These are phyloP conservation scores for Sebastolobus alascanus DNA, from an alignment of 2,797 vertebrate genomes.

Conservation along the genomic window DNA sequence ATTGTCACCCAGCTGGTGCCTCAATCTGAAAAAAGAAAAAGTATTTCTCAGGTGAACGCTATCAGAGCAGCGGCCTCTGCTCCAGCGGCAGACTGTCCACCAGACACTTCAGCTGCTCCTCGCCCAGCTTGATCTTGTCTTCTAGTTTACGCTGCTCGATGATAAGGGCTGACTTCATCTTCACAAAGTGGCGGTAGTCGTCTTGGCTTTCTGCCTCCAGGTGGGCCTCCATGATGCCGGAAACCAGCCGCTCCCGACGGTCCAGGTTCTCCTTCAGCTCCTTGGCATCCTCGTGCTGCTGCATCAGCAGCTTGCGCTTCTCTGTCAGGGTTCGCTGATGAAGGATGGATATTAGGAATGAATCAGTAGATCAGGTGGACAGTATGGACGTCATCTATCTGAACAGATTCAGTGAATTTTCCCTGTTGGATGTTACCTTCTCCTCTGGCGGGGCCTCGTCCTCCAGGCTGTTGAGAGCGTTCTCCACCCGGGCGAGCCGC, in stretches of 20 bases:
- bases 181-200: conserved; percentile 98
- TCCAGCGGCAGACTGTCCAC: conserved; percentile 94
- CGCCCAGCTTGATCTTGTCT: conserved; percentile 97
- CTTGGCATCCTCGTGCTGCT: conserved; percentile 97
- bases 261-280: conserved; percentile 99
- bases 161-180: conserved; percentile 99
- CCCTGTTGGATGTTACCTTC: conserved; percentile 79
- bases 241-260: conserved; percentile 91
- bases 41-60: no score
- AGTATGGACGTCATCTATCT: not conserved
- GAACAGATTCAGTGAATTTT: not conserved
- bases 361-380: not conserved
- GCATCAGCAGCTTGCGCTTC: conserved; percentile 93
- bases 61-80: conserved; percentile 71
- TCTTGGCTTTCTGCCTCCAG: conserved; percentile 91
- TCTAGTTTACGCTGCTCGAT: conserved; percentile 98
- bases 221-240: conserved; percentile 90
- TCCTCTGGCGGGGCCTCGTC: conserved; percentile 90
- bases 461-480: conserved; percentile 95
- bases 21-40: not conserved
- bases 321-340: conserved; percentile 90
- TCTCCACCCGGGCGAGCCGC: conserved; percentile 95
- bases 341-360: not conserved
- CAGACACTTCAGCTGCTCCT: conserved; percentile 97
- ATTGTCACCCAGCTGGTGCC: not conserved